Base-by-base conservation (phyloP, 2,113 vertebrate species). In the Oxygymnocypris stewartii region DNA sequence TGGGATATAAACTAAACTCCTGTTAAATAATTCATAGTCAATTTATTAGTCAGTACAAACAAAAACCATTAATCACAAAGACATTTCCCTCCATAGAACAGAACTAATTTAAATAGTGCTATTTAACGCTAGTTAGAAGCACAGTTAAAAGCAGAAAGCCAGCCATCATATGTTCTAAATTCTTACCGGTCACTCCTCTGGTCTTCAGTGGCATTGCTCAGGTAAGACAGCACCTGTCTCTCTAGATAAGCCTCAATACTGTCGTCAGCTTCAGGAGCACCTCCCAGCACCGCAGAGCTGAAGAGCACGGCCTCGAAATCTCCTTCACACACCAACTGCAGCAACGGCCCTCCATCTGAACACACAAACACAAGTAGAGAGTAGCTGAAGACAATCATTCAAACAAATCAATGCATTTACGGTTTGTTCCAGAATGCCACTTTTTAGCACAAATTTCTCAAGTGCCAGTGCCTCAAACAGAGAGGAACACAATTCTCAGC, bases 261-360 rank as follows among this genome's bases (percentile, higher is more conserved):
- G 88, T 97, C 95, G 20, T 89, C 94, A 42, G 96, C 93, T 18
- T 92, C 92, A 4, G 16, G 49, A 71, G 51, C 92, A 0, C 90
- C 92, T 2, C 82, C 88, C 63, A 99, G 95, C 85, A 96, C 92
- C 37, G 88, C 71, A 13, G 93, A 90, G 89, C 92, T 96, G 85
- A 95, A 93, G 88, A 99, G 93, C 49, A 99, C 91, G 0, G 92
- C 93, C 78, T 97, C 89, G 0, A 95, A 98, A 63, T 95, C 95
- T 2, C 97, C 97, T 77, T 96, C 94, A 86, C 97, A 91, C 75
- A 98, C 88, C 74, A 92, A 88, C 1, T 95, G 95, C 88, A 99
- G 91, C 86, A 97, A 91, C 1, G 92, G 89, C 83, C 92, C 93
- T 35, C 91, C 95, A 85, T 95, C 98, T 98, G 84, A 7, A 71